Conservation (phyloP, 1,140 invertebrate species). For the Thalassaphorura encarpata region DNA sequence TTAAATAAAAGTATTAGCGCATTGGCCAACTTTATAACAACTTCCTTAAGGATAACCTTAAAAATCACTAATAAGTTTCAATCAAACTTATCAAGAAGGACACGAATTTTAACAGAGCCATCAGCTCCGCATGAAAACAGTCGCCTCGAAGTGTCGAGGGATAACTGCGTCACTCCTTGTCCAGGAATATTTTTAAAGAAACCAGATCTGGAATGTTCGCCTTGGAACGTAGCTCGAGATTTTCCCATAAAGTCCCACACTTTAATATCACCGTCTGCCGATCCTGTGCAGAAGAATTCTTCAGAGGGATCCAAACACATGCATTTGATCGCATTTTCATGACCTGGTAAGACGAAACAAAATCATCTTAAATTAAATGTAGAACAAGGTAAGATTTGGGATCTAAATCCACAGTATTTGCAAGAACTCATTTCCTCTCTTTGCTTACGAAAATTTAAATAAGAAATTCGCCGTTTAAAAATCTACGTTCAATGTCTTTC, state of each 20-base stretch:
- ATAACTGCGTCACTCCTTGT: conserved; percentile 89
- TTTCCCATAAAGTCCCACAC: conserved; percentile 44
- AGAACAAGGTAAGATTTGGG: too few relatives aligned
- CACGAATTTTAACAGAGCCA: conserved; percentile 94
- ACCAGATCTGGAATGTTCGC: conserved; percentile 83
- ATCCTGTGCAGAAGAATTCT: conserved; percentile 93
- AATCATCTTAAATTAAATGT: too few relatives aligned
- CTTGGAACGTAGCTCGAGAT: conserved; percentile 50
- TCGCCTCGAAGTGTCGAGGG: conserved; percentile 71
- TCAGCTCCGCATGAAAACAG: conserved; percentile 97
- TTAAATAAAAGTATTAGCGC: too few relatives aligned
- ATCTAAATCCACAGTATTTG: too few relatives aligned
- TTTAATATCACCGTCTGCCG: conserved; percentile 98
- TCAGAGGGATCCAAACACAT: conserved; percentile 86
- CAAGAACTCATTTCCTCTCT: too few relatives aligned
- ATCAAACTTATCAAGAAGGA: conserved; percentile 43
- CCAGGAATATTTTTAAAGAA: conserved; percentile 89
- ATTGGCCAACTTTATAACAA: too few relatives aligned
- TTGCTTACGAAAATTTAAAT: too few relatives aligned
- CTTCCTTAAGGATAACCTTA: too few relatives aligned
- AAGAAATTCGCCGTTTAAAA: too few relatives aligned
- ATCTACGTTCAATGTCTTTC: too few relatives aligned
- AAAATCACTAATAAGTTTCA: too few relatives aligned
- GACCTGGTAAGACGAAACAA: conserved; percentile 36
- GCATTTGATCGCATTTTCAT: conserved; percentile 89